Conservation (phyloP, 2,888 invertebrate genomes). For the Apamea crenata region DNA sequence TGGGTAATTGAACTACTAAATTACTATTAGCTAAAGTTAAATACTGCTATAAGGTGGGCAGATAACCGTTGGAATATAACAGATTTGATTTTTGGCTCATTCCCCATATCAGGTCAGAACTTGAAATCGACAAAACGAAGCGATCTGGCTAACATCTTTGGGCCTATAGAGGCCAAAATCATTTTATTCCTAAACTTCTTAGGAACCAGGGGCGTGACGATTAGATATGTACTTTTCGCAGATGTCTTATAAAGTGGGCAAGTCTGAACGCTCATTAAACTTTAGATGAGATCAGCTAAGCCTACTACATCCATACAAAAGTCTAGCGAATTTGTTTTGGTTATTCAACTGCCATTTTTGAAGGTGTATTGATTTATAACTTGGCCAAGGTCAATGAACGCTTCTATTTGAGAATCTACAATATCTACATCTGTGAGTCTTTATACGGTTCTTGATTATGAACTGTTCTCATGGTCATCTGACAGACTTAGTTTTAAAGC, state of each 20-base stretch:
- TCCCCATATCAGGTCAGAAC: not conserved
- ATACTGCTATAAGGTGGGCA: not conserved
- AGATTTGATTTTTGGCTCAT: not conserved
- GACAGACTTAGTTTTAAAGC: not conserved
- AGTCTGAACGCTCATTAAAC: conserved; percentile 52
- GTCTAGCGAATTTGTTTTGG: conserved; percentile 10
- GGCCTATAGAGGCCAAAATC: too few relatives aligned
- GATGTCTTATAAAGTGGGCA: conserved; percentile 20
- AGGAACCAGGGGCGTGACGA: not conserved
- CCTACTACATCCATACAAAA: conserved; percentile 3
- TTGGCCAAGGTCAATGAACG: conserved; percentile 22
- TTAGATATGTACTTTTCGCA: conserved; percentile 10
- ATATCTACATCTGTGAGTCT: conserved; percentile 7
- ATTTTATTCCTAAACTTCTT: not conserved
- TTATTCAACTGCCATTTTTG: conserved; percentile 14
- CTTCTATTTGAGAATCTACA: not conserved
- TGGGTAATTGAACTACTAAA: conserved; percentile 51
- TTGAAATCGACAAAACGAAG: not conserved
- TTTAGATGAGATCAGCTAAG: conserved; percentile 38
- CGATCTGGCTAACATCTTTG: too few relatives aligned
- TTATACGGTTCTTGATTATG: conserved; percentile 9
- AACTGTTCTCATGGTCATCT: not conserved
- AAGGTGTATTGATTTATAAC: conserved; percentile 33
- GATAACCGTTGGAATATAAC: not conserved
- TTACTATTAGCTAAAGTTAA: conserved; percentile 41